Base-by-base conservation (phyloP, 1,140 invertebrate genomes). In the Drosophila burlai region DNA sequence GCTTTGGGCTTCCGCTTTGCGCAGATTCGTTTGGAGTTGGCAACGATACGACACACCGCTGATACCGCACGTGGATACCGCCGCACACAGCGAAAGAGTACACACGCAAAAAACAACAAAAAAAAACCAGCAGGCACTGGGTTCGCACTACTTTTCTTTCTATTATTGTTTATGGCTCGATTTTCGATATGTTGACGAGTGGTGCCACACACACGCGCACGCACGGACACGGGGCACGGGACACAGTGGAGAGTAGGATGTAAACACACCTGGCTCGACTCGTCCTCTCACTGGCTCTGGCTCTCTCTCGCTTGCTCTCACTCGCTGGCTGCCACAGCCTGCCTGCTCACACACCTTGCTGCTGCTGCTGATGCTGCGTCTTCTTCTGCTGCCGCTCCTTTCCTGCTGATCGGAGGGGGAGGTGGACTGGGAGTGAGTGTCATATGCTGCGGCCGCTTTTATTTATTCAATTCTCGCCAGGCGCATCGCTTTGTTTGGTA, bases 401-500 rank as follows among this genome's bases (percentile, higher is more conserved):
- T 60, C 38, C 69, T 60, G 29, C 69, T 49, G 45, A 31, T 57
- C 45, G 46, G 29, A 50, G 52, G 47, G 31, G 65, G 31, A 24
- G 64, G 34, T 15, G 54, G 16, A 31, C 21, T 57, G 9, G 54
- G 36, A 73, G 67, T 73, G 69, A 73, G 49, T 72, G 54, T 72
- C 69, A 73, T 71, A 73, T 65, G 68, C 65, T 21, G 43, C n/a
- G 21, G 24, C 7, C 38, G 52, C 69, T 73, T 73, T 72, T 73
- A 73, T 73, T 73, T 73, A 73, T 73, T 73, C 67, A 73, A 73
- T 73, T 73, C 47, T 26, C 31, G 67, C 67, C 31, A 72, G 43
- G 67, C 67, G 54, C 68, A 73, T 72, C 55, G 55, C 69, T 73
- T 73, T 73, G 67, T 73, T 72, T 59, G 68, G 21, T 73, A 73